phyloP scores from a whole-genome alignment of 2,888 invertebrate genomes.

The Diadromus collaris region DNA sequence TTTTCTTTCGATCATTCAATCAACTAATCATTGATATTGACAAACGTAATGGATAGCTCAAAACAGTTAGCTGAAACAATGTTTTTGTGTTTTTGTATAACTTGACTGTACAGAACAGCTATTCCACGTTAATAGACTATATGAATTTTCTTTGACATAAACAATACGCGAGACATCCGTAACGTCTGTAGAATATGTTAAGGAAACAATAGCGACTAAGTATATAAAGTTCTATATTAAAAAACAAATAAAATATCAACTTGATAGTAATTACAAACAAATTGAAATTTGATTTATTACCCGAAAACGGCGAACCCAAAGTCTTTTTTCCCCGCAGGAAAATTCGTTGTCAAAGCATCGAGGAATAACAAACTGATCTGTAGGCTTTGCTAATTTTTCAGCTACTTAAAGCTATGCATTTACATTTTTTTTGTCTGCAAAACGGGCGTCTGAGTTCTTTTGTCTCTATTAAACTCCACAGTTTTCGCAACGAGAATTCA shows the following conservation, averaged over 20 bases:
- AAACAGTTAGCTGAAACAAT: not conserved
- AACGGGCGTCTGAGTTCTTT: not conserved
- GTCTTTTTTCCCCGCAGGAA: not conserved
- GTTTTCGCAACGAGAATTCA: not conserved
- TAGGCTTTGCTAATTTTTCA: not conserved
- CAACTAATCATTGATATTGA: slow-evolving; percentile 16
- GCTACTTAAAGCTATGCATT: not conserved
- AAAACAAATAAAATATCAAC: slow-evolving; percentile 31
- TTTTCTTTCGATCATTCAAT: slow-evolving; percentile 10
- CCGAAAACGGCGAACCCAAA: not conserved
- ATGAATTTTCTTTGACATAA: slow-evolving; percentile 18
- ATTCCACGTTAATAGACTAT: slow-evolving; percentile 2
- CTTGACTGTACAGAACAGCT: not conserved
- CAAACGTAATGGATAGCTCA: not conserved
- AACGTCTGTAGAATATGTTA: slow-evolving; percentile 37
- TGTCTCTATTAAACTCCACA: not conserved
- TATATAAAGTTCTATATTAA: slow-evolving; percentile 41
- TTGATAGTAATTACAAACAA: slow-evolving; percentile 34
- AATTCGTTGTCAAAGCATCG: not conserved
- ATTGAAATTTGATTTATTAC: slow-evolving; percentile 14
- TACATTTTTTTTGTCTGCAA: not conserved
- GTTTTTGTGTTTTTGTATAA: slow-evolving; percentile 2
- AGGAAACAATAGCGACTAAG: slow-evolving; percentile 25
- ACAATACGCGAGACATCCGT: slow-evolving; percentile 9
- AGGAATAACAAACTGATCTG: not conserved